Percentiles rank a stretch among this genome's conserved stretches.
Evolutionary conservation across 2,888 invertebrate species (phyloP).

Genomic region (Yponomeuta plumbellus): DNA sequence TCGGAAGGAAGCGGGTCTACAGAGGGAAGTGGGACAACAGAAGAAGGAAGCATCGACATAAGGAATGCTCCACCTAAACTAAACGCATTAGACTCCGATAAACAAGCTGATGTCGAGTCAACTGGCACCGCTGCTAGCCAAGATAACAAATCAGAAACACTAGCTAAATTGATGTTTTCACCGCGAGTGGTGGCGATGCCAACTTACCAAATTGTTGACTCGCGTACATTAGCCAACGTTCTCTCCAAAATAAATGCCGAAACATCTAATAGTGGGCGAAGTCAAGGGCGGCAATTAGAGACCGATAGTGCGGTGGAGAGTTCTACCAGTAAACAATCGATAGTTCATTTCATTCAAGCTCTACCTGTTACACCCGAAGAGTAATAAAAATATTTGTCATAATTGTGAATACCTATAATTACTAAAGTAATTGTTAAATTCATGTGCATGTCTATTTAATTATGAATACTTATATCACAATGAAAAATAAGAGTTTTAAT

Average conservation of each 20-base stretch:
- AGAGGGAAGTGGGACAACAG: constrained; percentile 17
- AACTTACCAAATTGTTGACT: neutral
- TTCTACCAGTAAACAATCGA: neutral
- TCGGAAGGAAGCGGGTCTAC: constrained; percentile 23
- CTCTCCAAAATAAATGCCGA: neutral
- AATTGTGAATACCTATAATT: no score
- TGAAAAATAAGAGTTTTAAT: no score
- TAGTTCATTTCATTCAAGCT: constrained; percentile 4
- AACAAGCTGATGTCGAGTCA: neutral
- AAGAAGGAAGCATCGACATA: constrained; percentile 13
- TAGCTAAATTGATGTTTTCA: neutral
- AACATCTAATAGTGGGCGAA: no score
- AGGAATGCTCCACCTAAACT: neutral
- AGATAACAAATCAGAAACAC: neutral
- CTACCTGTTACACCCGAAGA: constrained; percentile 8
- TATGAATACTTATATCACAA: no score
- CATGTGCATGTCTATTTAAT: no score
- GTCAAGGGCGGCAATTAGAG: no score
- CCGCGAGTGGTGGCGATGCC: neutral
- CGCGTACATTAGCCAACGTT: neutral
- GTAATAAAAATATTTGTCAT: neutral
- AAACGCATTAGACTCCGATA: neutral
- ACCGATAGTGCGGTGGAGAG: neutral
- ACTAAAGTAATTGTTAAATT: no score
- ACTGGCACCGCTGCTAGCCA: neutral